Evolutionary conservation across 2,797 vertebrate species (phyloP), one percentile per base, ranked within the genome.

Genomic region (Gymnothorax javanicus): DNA sequence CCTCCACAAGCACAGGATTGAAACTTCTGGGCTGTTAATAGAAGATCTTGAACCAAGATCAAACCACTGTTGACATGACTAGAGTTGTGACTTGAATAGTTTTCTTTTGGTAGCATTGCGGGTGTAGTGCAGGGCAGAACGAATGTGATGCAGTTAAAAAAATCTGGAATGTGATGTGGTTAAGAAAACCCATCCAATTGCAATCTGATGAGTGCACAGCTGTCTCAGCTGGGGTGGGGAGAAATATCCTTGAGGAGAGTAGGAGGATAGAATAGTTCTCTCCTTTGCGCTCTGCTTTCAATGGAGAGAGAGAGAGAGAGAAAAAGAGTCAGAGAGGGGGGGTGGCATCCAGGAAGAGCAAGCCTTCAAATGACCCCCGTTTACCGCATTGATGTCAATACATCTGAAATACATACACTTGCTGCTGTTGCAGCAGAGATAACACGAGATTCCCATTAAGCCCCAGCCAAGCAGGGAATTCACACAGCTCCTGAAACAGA

Each of bases 381-480:
- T 79, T 91, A 89, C 73, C 50, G 25, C 59, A 86, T 79, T 87
- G 56, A 67, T 90, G 89, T 89, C 89, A 87, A 87, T 90, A 88
- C 88, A 82, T 85, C 86, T 87, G 58, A 90, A 81, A 75, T 87
- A 91, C 86, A 91, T 88, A 82, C 71, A 86, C 83, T 87, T 58
- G 23, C 79, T 89, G 59, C 83, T 89, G 89, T 90, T 87, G 86
- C 88, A 56, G 85, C 83, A 67, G 83, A 52, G 82, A 90, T 85
- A 86, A 90, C 89, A 90, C 89, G 85, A 85, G 89, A 91, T 86
- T 90, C 90, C 89, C 91, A 90, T 91, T 92, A 90, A 90, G 88
- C 59, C 54, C 77, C 73, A 82, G 86, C 27, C 84, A 87, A 82
- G 86, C 27, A 43, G 91, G 86, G 85, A 87, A 84, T 88, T 86